Conservation (phyloP, 1,140 invertebrate species). For the Neotoxoptera formosana region DNA sequence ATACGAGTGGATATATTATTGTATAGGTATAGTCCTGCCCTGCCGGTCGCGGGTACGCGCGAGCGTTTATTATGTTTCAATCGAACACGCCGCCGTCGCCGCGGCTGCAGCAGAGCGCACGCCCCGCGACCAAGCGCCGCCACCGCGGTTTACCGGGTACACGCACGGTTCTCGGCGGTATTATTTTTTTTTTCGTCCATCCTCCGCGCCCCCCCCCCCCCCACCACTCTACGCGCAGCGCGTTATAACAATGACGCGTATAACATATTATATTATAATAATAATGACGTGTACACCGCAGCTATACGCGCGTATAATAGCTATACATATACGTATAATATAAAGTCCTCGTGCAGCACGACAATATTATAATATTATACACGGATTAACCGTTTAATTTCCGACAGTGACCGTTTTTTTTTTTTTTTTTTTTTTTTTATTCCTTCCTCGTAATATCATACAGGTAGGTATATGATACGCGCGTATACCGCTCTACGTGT, state of each 20-base stretch:
- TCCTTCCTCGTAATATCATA: too few species aligned
- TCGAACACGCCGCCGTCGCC: neutral
- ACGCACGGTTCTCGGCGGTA: neutral
- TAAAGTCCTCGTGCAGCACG: neutral
- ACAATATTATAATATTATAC: neutral
- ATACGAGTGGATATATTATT: too few species aligned
- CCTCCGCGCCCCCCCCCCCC: neutral
- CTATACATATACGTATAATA: neutral
- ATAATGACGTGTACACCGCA: too few species aligned
- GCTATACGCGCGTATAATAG: neutral
- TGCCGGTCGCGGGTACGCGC: neutral
- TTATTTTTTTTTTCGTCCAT: neutral
- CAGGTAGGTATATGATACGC: too few species aligned
- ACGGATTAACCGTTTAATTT: conserved; percentile 35
- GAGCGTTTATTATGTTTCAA: neutral
- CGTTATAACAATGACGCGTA: too few species aligned
- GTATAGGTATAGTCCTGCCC: too few species aligned
- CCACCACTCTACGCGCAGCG: neutral
- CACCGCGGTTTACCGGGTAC: neutral
- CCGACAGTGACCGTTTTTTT: neutral
- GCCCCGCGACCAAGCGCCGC: neutral
- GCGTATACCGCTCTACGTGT: too few species aligned
- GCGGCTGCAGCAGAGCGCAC: neutral
- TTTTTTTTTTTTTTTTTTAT: too few species aligned
- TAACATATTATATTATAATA: too few species aligned